Percentiles rank a stretch among this genome's conserved stretches.
Evolutionary conservation across 2,888 invertebrate species (phyloP).

Genomic region (Athalia cordata): DNA sequence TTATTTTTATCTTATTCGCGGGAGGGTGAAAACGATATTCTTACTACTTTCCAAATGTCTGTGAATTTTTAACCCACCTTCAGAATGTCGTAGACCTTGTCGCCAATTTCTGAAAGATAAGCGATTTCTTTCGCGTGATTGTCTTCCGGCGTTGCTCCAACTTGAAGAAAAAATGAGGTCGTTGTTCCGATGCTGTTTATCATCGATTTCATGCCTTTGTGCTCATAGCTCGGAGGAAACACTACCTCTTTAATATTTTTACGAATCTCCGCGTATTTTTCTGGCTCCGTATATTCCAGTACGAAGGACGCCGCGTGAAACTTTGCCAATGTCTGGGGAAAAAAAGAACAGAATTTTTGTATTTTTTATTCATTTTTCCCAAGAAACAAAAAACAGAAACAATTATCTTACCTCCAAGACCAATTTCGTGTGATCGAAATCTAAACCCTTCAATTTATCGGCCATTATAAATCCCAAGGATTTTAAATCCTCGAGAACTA

Average conservation of each 20-base stretch:
- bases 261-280: conserved; percentile 15
- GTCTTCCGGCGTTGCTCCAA: conserved; percentile 16
- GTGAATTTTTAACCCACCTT: background rate
- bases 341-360: background rate
- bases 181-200: background rate
- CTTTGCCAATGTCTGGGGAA: conserved; percentile 8
- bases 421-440: conserved; percentile 40
- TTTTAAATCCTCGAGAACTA: conserved; percentile 46
- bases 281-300: conserved; percentile 16
- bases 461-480: conserved; percentile 43
- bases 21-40: no score
- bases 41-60: no score
- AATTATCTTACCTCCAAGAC: conserved; percentile 15
- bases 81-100: background rate
- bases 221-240: background rate
- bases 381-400: background rate
- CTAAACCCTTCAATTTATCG: conserved; percentile 41
- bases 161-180: background rate
- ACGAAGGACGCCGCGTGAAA: conserved; percentile 26
- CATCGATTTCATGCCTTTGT: conserved; percentile 35
- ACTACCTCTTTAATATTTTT: background rate
- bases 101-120: background rate
- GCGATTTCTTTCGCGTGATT: conserved; percentile 31
- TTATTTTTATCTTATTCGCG: no score
- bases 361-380: background rate